Evolutionary conservation across 2,797 vertebrate genomes (phyloP), one percentile per base, ranked within the genome.

Genomic region (Avahi laniger): DNA sequence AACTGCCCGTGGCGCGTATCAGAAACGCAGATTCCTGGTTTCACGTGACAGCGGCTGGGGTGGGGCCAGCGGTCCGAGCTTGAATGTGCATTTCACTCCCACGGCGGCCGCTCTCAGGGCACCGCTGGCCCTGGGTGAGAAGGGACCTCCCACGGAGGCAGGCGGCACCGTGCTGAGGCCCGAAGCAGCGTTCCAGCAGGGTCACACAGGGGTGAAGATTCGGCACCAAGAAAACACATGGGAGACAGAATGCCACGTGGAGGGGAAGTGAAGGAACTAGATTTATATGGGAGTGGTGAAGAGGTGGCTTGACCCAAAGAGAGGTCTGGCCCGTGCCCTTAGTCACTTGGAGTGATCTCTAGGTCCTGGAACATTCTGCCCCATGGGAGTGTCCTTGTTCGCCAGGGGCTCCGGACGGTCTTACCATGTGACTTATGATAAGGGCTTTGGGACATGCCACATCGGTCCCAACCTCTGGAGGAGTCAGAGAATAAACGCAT

Each of bases 201-300:
- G 26, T 1, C 7, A 14, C 1, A 4, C 15, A 0, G 0, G 0
- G 1, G 11, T 18, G 26, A 46, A 1, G 13, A 7, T 1, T 10
- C 28, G 11, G 30, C 24, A 12, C 20, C 24, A 1, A 0, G 80
- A 26, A 52, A 24, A 43, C 30, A 11, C 4, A 0, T 4, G 48
- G 72, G 26, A 17, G 15, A 14, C 0, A 0, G 28, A 35, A 43
- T 2, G 1, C 26, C 10, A 52, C 3, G 3, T 0, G 0, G 72
- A 20, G 22, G 52, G 12, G 38, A 6, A 14, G 12, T 17, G 54
- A 22, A 89, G 59, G 18, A 57, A 8, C 38, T 17, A 9, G 10
- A 15, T 33, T 15, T 18, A 0, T 18, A 0, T 11, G 65, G 0
- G 38, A 52, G 50, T 18, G 50, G 50, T 3, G 24, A 57, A 26